A percentile compares a stretch with the other conserved stretches of the same genome.
Evolutionary conservation across 2,113 vertebrate species (phyloP).

Genomic region (Carassius carassius): DNA sequence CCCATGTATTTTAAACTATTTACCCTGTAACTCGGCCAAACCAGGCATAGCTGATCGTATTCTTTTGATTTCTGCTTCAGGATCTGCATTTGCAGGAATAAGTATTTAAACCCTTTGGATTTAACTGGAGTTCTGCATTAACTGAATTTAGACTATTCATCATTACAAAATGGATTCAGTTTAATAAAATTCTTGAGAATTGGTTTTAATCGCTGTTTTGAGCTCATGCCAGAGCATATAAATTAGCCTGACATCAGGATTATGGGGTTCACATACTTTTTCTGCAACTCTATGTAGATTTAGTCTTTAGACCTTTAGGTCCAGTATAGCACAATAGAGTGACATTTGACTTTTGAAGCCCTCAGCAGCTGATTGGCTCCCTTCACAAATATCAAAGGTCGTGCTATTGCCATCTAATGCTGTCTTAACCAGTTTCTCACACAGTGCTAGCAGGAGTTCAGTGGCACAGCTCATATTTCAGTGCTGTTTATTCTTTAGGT

Average conservation of each 20-base stretch:
- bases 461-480: conserved; percentile 34
- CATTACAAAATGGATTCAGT: too few relatives aligned
- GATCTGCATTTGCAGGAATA: background rate
- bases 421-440: conserved; percentile 42
- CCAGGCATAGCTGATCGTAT: too few relatives aligned
- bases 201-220: too few relatives aligned
- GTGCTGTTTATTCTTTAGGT: conserved; percentile 40
- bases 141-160: too few relatives aligned
- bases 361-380: background rate
- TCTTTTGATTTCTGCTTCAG: background rate
- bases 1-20: background rate
- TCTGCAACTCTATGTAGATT: background rate
- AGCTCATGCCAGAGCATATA: background rate
- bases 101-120: background rate
- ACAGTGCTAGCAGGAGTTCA: conserved; percentile 39
- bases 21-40: background rate
- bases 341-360: conserved; percentile 1
- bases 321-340: background rate
- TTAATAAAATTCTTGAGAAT: too few relatives aligned
- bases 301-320: background rate
- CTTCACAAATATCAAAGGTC: conserved; percentile 1
- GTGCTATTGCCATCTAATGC: conserved; percentile 14
- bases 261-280: background rate
- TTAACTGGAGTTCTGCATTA: background rate
- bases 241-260: too few relatives aligned